These are phyloP conservation scores for Mythimna vitellina DNA, from an alignment of 2,888 invertebrate species.

Conservation along the genomic window DNA sequence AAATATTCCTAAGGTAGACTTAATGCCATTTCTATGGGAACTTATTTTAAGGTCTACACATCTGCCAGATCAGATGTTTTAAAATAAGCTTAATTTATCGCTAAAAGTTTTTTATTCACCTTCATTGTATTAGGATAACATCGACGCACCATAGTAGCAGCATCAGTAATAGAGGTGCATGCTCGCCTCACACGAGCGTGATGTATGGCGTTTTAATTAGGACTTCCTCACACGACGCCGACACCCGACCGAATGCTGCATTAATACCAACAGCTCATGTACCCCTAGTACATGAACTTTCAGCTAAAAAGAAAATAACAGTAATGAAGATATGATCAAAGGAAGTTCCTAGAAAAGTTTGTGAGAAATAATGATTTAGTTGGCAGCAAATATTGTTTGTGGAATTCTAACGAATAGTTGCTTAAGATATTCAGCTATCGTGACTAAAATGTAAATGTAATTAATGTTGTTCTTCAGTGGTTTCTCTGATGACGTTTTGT, in stretches of 20 bases:
- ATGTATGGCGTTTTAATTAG: constrained; percentile 89
- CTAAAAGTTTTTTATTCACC: neutral
- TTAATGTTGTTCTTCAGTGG: neutral
- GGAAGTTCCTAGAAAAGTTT: constrained; percentile 36
- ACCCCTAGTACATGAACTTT: constrained; percentile 18
- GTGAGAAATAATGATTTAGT: constrained; percentile 10
- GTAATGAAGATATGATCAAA: constrained; percentile 47
- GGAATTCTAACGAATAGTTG: constrained; percentile 4
- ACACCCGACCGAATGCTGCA: constrained; percentile 35
- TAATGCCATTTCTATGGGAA: too few species aligned
- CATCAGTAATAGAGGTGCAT: constrained; percentile 73
- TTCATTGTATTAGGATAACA: neutral
- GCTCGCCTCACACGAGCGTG: constrained; percentile 73
- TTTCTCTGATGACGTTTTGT: too few species aligned
- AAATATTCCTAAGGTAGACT: too few species aligned
- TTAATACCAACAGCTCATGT: constrained; percentile 41
- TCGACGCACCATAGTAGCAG: constrained; percentile 62
- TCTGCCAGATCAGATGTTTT: neutral
- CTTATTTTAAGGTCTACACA: neutral
- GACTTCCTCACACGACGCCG: constrained; percentile 77
- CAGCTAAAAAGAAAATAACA: constrained; percentile 38
- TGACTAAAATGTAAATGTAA: neutral
- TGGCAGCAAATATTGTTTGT: constrained; percentile 26
- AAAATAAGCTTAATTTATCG: neutral
- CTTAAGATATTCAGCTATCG: neutral